Evolutionary conservation across 2,113 vertebrate species (phyloP).

Genomic region (Cavia aperea): DNA sequence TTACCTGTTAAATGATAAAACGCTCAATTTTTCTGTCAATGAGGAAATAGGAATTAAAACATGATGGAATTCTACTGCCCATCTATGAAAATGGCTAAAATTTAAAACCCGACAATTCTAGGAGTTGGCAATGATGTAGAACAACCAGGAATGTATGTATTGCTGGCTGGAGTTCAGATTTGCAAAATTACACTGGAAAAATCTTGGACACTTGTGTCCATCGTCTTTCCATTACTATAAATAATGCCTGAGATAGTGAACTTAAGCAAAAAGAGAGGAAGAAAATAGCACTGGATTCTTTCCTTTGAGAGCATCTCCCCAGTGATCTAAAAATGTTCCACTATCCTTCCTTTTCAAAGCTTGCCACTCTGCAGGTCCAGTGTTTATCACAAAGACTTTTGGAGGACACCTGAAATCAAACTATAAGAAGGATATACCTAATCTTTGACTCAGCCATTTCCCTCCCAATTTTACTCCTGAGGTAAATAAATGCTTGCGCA

Average conservation of each 20-base stretch:
- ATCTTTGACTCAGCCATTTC: not conserved
- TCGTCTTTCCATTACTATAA: not conserved
- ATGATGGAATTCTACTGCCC: not conserved
- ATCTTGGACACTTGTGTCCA: not conserved
- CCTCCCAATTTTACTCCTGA: not conserved
- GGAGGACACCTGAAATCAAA: not conserved
- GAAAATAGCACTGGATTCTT: not conserved
- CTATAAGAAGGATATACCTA: not conserved
- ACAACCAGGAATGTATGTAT: not conserved
- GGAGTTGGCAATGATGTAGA: not conserved
- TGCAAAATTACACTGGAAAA: not conserved
- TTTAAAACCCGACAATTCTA: not conserved
- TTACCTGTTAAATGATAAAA: not conserved
- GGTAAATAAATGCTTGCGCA: not conserved
- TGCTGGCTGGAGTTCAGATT: not conserved
- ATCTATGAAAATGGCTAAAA: not conserved
- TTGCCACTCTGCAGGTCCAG: not conserved
- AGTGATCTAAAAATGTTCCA: not conserved
- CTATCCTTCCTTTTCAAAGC: too few relatives aligned
- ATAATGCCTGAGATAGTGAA: not conserved
- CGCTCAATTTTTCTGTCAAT: not conserved
- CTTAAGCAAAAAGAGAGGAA: not conserved
- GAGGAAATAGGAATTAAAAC: slow-evolving; percentile 8
- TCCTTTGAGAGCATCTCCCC: not conserved
- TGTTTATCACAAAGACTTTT: not conserved